A percentile compares a stretch with the other conserved stretches of the same genome.
Evolutionary conservation across 2,797 vertebrate genomes (phyloP).

Genomic region (Protosalanx chinensis): DNA sequence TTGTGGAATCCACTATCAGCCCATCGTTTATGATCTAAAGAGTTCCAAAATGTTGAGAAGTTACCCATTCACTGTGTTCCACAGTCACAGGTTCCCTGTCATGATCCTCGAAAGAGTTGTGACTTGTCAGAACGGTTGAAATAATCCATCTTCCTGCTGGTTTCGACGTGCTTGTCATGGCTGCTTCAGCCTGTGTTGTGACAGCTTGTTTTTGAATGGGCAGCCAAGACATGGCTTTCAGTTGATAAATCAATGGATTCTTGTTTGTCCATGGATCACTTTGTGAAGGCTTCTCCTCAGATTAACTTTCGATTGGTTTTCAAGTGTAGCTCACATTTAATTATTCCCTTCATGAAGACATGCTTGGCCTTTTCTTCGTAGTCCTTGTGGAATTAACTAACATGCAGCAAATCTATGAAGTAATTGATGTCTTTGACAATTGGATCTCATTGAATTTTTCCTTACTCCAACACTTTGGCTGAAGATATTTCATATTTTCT

Average conservation of each 20-base stretch:
- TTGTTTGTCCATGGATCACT: background rate
- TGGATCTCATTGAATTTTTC: background rate
- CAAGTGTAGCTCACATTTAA: background rate
- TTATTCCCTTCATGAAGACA: background rate
- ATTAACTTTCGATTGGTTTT: background rate
- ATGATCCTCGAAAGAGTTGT: background rate
- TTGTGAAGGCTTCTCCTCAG: background rate
- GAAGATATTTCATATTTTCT: background rate
- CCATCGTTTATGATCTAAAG: too few species aligned
- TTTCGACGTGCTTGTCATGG: background rate
- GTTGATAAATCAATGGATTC: background rate
- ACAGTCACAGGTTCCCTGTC: background rate
- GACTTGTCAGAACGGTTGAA: background rate
- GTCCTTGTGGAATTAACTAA: too few species aligned
- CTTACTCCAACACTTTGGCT: background rate
- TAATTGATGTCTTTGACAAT: background rate
- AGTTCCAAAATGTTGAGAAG: too few species aligned
- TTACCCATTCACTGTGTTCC: background rate
- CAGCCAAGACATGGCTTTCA: background rate
- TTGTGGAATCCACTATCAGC: too few species aligned
- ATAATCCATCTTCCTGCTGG: background rate
- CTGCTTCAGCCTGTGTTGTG: slow-evolving; percentile 4
- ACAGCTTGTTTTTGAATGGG: background rate
- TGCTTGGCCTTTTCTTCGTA: background rate
- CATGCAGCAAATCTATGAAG: background rate